Evolutionary conservation across 2,797 vertebrate species (phyloP).

Genomic region (Acomys russatus): DNA sequence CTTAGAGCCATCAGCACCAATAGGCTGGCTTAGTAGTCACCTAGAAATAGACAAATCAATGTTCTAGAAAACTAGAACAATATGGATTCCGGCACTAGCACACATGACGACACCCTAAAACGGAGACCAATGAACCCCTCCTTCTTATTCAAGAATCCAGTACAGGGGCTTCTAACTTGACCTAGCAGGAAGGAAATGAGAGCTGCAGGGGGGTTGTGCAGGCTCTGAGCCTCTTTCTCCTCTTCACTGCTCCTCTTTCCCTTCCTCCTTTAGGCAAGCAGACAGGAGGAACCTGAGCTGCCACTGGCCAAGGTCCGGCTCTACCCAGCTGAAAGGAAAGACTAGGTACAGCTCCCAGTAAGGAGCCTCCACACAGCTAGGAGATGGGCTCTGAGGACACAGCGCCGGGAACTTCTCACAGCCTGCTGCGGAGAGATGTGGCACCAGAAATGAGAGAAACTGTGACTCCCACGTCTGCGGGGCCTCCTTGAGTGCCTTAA

Average conservation of each 20-base stretch:
- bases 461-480: constrained; percentile 77
- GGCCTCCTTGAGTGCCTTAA: constrained; percentile 2
- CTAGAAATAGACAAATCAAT: neutral
- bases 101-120: neutral
- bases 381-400: neutral
- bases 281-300: neutral
- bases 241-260: neutral
- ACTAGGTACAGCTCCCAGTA: neutral
- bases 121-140: neutral
- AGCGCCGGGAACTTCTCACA: constrained; percentile 12
- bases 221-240: neutral
- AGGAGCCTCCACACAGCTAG: neutral
- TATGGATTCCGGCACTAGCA: neutral
- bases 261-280: neutral
- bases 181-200: fast-evolving
- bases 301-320: neutral
- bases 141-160: neutral
- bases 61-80: constrained; percentile 39
- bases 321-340: neutral
- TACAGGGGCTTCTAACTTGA: neutral
- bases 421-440: neutral
- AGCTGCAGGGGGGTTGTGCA: too few relatives aligned
- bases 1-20: neutral
- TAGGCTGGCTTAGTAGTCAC: neutral
- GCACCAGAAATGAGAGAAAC: constrained; percentile 63